Conservation (phyloP, 2,113 vertebrate genomes). For the Panurus biarmicus region DNA sequence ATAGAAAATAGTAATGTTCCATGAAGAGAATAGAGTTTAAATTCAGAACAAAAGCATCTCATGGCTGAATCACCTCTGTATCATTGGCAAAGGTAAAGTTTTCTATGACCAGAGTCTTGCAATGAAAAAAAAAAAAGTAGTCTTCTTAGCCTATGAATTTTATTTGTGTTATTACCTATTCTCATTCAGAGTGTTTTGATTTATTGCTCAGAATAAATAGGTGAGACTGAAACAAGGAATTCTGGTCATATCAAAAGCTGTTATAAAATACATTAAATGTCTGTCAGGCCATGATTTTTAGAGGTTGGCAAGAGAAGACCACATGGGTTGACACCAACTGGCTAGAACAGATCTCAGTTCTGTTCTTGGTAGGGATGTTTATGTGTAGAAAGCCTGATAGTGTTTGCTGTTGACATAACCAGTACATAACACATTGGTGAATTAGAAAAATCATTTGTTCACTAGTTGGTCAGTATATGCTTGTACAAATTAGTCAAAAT, state of each 20-base stretch:
- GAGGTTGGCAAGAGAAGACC: neutral
- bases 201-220: neutral
- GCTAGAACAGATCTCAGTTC: neutral
- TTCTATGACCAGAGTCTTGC: neutral
- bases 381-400: neutral
- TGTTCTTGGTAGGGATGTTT: neutral
- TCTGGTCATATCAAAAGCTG: neutral
- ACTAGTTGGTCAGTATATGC: neutral
- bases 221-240: neutral
- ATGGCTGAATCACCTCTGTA: neutral
- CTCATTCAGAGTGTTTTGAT: neutral
- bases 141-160: neutral
- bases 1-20: neutral
- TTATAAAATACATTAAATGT: neutral
- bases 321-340: rapidly evolving
- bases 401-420: neutral
- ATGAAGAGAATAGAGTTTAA: neutral
- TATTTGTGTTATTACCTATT: neutral
- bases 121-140: neutral
- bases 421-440: neutral
- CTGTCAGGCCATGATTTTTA: neutral
- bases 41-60: neutral
- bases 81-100: neutral
- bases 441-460: neutral
- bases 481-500: neutral